Conservation (phyloP, 2,888 invertebrate genomes). For the Helobdella robusta region DNA sequence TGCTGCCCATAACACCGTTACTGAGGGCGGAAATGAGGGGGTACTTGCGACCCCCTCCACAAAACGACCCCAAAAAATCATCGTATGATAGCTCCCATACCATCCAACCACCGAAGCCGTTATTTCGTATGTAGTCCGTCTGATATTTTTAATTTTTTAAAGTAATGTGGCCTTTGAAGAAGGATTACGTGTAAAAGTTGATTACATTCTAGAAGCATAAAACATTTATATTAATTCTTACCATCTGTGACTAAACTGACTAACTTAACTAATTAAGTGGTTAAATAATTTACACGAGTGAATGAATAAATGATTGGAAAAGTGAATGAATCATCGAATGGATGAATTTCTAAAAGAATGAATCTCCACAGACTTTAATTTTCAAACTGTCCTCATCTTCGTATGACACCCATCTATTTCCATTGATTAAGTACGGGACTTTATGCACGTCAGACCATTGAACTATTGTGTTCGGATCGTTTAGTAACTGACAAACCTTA, state of each 20-base stretch:
- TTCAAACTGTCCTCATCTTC: background rate
- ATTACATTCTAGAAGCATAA: background rate
- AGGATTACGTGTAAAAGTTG: too few relatives aligned
- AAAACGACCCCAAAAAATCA: slow-evolving; percentile 9
- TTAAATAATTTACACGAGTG: background rate
- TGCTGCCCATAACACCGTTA: too few relatives aligned
- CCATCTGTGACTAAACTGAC: background rate
- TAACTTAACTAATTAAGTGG: background rate
- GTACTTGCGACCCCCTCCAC: background rate
- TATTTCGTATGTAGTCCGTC: slow-evolving; percentile 9
- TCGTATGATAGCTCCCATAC: slow-evolving; percentile 18
- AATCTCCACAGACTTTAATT: background rate
- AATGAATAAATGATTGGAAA: too few relatives aligned
- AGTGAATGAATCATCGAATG: too few relatives aligned
- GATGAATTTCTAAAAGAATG: too few relatives aligned
- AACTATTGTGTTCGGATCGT: background rate
- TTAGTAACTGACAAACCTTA: background rate
- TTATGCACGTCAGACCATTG: slow-evolving; percentile 6
- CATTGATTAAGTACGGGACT: background rate
- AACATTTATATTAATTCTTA: background rate
- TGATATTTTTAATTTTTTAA: too few relatives aligned
- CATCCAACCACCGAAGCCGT: slow-evolving; percentile 7
- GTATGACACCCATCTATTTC: background rate
- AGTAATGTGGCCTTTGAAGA: too few relatives aligned
- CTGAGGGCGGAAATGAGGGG: slow-evolving; percentile 11